Percentiles rank a stretch among this genome's conserved stretches.
phyloP scores from a whole-genome alignment of 2,797 vertebrate species.

The Paratrypauchen microcephalus region DNA sequence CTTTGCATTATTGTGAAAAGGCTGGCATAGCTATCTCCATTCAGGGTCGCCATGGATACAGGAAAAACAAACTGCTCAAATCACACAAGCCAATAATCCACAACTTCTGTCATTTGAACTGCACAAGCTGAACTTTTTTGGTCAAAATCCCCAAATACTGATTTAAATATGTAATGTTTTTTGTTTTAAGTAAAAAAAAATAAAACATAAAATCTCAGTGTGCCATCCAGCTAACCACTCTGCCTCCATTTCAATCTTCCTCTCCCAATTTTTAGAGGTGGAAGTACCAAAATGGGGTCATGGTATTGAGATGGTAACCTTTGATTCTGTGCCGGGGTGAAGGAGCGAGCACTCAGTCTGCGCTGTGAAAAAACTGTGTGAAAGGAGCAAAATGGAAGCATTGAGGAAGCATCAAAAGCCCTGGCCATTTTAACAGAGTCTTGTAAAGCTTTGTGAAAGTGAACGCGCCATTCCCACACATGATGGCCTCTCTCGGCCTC shows the following conservation, averaged over 20 bases:
- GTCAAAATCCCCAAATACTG: no score
- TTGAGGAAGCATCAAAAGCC: slow-evolving; percentile 30
- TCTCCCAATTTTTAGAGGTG: not conserved
- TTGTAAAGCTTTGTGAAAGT: slow-evolving; percentile 49
- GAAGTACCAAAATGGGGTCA: not conserved
- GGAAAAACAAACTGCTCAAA: no score
- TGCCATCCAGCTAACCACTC: no score
- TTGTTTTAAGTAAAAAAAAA: no score
- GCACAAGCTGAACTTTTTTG: no score
- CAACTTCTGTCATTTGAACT: no score
- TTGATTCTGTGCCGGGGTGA: slow-evolving; percentile 39
- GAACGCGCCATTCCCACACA: slow-evolving; percentile 54
- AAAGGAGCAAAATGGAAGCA: slow-evolving; percentile 32
- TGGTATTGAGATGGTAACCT: slow-evolving; percentile 28
- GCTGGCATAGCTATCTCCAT: no score
- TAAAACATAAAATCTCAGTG: no score
- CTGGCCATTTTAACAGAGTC: slow-evolving; percentile 39
- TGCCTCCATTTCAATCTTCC: not conserved
- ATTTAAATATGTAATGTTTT: no score
- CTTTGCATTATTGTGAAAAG: no score
- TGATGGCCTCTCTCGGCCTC: slow-evolving; percentile 29
- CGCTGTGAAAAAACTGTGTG: slow-evolving; percentile 32
- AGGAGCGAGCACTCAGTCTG: slow-evolving; percentile 5
- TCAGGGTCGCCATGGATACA: no score
- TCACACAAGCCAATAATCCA: no score